Conservation (phyloP, 2,888 invertebrate species). For the Chrysolina americana region DNA sequence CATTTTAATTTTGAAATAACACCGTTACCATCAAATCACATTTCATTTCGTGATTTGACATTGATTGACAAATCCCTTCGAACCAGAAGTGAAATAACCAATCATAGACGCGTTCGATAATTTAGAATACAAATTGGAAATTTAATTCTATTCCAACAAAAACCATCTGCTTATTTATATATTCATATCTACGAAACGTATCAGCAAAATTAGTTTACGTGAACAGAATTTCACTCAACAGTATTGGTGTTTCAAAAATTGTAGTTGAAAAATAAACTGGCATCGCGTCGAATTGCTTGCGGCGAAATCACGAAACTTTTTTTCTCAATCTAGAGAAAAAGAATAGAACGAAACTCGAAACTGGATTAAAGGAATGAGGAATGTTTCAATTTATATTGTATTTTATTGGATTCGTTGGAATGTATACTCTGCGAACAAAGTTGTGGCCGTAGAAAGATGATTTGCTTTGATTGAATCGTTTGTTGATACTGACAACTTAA, state of each 20-base stretch:
- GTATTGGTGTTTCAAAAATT: background rate
- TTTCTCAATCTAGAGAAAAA: conserved; percentile 22
- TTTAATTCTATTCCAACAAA: background rate
- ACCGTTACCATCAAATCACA: no score
- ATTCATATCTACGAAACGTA: conserved; percentile 5
- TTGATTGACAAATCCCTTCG: conserved; percentile 1
- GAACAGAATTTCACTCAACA: background rate
- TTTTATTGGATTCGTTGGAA: conserved; percentile 29
- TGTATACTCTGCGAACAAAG: background rate
- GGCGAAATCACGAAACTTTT: background rate
- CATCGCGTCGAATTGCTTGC: background rate
- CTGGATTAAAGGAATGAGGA: conserved; percentile 44
- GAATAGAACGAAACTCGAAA: conserved; percentile 41
- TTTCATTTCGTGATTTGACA: background rate
- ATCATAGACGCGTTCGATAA: background rate
- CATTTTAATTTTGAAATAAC: no score
- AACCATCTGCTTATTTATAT: conserved; percentile 9
- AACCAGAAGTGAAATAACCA: background rate
- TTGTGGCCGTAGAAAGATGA: background rate
- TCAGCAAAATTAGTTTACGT: conserved; percentile 19
- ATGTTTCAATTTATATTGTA: conserved; percentile 32
- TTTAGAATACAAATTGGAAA: conserved; percentile 6
- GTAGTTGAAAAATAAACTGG: conserved; percentile 3
- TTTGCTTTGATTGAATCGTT: no score
- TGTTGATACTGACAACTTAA: no score